Percentiles rank a stretch among this genome's conserved stretches.
Evolutionary conservation across 2,113 vertebrate genomes (phyloP).

Genomic region (Sceloporus tristichus): DNA sequence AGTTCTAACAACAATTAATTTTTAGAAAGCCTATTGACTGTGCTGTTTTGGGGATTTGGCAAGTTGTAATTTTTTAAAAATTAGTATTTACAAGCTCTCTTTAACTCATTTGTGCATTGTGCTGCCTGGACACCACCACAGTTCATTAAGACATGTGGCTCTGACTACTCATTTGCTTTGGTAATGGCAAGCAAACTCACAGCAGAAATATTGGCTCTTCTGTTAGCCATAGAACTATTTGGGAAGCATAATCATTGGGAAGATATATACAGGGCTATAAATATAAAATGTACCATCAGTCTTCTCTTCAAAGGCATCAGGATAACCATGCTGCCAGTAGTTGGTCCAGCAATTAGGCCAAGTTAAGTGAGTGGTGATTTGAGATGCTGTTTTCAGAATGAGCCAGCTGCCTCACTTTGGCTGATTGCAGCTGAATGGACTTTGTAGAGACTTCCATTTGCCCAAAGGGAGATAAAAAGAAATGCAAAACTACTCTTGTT

Average conservation of each 20-base stretch:
- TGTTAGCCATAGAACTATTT: neutral
- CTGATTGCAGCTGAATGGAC: neutral
- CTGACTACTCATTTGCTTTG: neutral
- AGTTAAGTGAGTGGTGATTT: neutral
- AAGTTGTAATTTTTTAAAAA: neutral
- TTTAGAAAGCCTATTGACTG: too few species aligned
- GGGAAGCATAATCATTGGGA: neutral
- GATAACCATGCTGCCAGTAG: neutral
- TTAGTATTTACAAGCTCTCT: too few species aligned
- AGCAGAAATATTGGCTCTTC: neutral
- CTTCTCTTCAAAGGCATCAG: constrained; percentile 15
- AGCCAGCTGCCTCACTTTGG: neutral
- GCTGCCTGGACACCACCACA: neutral
- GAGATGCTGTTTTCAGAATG: neutral
- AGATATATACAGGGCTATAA: neutral
- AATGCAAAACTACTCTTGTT: neutral
- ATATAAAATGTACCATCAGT: neutral
- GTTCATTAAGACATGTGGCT: neutral
- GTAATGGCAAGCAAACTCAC: neutral
- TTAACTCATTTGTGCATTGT: too few species aligned
- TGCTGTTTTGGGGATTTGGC: neutral
- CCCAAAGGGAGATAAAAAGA: neutral
- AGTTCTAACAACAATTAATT: too few species aligned
- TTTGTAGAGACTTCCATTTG: neutral
- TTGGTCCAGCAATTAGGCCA: neutral